A percentile compares a stretch with the other conserved stretches of the same genome.
Conservation (phyloP, 2,113 vertebrate species). For the Oncorhynchus tshawytscha region DNA sequence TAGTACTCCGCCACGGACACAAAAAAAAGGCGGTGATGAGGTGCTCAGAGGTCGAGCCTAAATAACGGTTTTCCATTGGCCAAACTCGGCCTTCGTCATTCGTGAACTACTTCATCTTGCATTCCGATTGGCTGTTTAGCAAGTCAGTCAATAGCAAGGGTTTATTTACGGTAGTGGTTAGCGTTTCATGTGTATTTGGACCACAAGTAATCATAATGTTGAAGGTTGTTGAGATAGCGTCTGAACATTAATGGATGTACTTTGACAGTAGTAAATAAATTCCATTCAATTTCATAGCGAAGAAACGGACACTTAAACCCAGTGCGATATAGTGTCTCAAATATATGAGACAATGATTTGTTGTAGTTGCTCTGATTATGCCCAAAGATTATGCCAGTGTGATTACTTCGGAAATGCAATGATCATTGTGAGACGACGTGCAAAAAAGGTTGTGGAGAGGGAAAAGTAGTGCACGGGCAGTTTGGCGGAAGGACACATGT, state of each 20-base stretch:
- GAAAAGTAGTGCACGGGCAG: not conserved
- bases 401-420: no score
- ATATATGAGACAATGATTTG: no score
- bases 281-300: no score
- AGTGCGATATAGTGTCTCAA: no score
- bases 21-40: slow-evolving; percentile 71
- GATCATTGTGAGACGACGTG: not conserved
- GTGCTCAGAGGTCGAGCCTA: slow-evolving; percentile 70
- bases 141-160: slow-evolving; percentile 29
- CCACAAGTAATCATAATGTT: no score
- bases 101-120: not conserved
- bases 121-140: slow-evolving; percentile 50
- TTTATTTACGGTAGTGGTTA: slow-evolving; percentile 67
- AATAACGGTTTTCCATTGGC: slow-evolving; percentile 55
- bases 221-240: no score
- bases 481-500: slow-evolving; percentile 61
- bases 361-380: no score
- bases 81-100: slow-evolving; percentile 31
- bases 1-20: slow-evolving; percentile 71
- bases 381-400: no score
- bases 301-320: no score
- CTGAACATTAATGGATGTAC: no score
- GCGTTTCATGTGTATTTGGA: slow-evolving; percentile 37
- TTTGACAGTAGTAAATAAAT: no score
- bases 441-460: slow-evolving; percentile 25